Evolutionary conservation across 2,797 vertebrate genomes (phyloP), one percentile per base, ranked within the genome.

Genomic region (Acrocephalus scirpaceus): DNA sequence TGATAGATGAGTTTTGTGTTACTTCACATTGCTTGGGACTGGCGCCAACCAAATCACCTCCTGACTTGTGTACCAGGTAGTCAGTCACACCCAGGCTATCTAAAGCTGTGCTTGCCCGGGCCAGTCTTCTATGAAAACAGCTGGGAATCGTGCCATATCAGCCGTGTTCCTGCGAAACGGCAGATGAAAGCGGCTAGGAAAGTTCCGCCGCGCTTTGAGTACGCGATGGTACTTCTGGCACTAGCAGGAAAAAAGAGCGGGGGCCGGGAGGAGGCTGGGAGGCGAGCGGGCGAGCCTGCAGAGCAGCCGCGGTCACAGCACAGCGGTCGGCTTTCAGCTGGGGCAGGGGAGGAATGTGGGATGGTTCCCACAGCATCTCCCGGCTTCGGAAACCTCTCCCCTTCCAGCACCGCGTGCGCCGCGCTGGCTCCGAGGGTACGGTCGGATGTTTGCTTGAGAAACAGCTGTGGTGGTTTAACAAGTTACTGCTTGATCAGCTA

Each of bases 401-500:
- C 77, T 93, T 92, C 71, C 90, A 94, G 83, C 32, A 1, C 90
- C 2, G 9, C 22, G 1, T 90, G 93, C 20, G 20, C 88, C 1
- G 13, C 1, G 10, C 84, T 70, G 93, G 89, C 95, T 96, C 87
- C 1, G 20, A 90, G 76, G 92, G 86, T 89, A 95, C 1, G 23
- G 77, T 94, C 19, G 51, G 93, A 92, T 97, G 95, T 93, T 96
- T 91, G 83, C 93, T 90, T 93, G 95, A 92, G 92, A 95, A 96
- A 93, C 96, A 96, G 93, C 96, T 97, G 94, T 36, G 45, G 74
- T 73, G 90, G 90, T 97, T 96, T 95, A 91, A 79, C 95, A 96
- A 97, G 96, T 95, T 94, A 76, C 92, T 95, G 88, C 95, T 95
- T 96, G 96, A 96, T 95, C 90, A 93, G 88, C 92, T 97, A 92